Conservation (phyloP, 2,113 vertebrate genomes). For the Tinamus guttatus region DNA sequence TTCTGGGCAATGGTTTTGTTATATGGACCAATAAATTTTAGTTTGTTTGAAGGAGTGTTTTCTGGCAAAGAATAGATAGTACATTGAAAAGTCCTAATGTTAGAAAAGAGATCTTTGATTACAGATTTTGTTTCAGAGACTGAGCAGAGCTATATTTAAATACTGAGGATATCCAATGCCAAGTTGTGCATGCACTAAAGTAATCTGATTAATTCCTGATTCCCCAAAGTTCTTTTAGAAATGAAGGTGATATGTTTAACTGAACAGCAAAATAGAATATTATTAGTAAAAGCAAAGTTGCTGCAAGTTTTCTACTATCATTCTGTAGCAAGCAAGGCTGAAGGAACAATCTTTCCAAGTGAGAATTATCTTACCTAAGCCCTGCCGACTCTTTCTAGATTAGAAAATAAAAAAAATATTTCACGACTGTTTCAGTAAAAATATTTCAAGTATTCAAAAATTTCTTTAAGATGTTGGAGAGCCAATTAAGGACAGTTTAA, state of each 20-base stretch:
- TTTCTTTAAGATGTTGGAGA: neutral
- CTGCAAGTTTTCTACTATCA: conserved; percentile 3
- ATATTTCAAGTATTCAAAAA: neutral
- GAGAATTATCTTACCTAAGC: conserved; percentile 2
- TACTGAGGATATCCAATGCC: neutral
- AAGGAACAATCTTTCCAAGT: conserved; percentile 46
- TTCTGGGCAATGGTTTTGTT: neutral
- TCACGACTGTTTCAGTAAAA: conserved; percentile 41
- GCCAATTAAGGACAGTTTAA: neutral
- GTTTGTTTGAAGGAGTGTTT: neutral
- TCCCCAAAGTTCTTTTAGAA: neutral
- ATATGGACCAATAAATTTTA: neutral
- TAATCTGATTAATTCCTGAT: neutral
- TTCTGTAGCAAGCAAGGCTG: neutral
- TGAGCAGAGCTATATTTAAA: neutral
- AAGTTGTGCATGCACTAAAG: neutral
- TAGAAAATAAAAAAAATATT: neutral
- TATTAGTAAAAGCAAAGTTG: neutral
- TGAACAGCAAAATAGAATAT: neutral
- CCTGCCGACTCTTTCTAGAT: conserved; percentile 6
- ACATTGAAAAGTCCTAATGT: neutral
- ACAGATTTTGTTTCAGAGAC: neutral
- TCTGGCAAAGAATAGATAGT: neutral
- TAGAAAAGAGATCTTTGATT: neutral
- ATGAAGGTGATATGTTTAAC: neutral